Evolutionary conservation across 2,113 vertebrate species (phyloP).

Genomic region (Poicephalus gulielmi): DNA sequence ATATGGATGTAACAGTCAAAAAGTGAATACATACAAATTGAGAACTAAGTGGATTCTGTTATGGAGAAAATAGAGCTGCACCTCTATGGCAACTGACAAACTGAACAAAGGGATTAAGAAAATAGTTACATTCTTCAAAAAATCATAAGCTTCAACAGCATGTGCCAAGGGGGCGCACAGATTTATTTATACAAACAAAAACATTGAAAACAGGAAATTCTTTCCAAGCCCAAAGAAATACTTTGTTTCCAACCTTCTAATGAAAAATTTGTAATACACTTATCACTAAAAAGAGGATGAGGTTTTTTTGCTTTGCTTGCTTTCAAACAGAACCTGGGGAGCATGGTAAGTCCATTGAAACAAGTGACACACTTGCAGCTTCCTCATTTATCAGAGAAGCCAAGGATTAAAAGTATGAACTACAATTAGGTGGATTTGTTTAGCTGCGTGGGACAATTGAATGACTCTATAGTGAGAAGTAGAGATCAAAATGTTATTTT

Average conservation of each 20-base stretch:
- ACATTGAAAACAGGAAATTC: not conserved
- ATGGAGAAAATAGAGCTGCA: not conserved
- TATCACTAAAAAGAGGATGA: not conserved
- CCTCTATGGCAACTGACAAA: not conserved
- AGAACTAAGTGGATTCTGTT: not conserved
- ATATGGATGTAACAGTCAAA: not conserved
- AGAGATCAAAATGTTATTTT: not conserved
- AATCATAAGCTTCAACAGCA: not conserved
- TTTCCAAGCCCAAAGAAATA: not conserved
- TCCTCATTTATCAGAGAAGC: not conserved
- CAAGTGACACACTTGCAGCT: not conserved
- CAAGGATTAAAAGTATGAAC: not conserved
- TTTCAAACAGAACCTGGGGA: not conserved
- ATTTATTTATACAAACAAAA: not conserved
- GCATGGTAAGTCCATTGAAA: not conserved
- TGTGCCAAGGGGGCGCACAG: not conserved
- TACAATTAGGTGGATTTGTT: not conserved
- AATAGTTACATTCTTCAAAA: not conserved
- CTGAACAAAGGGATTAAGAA: not conserved
- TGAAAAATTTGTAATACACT: not conserved
- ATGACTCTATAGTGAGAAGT: not conserved
- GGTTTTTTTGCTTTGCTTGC: not conserved
- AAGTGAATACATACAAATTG: not conserved
- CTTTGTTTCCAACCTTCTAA: not conserved
- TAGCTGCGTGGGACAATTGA: not conserved